Evolutionary conservation across 2,113 vertebrate species (phyloP).

Genomic region (Apaloderma vittatum): DNA sequence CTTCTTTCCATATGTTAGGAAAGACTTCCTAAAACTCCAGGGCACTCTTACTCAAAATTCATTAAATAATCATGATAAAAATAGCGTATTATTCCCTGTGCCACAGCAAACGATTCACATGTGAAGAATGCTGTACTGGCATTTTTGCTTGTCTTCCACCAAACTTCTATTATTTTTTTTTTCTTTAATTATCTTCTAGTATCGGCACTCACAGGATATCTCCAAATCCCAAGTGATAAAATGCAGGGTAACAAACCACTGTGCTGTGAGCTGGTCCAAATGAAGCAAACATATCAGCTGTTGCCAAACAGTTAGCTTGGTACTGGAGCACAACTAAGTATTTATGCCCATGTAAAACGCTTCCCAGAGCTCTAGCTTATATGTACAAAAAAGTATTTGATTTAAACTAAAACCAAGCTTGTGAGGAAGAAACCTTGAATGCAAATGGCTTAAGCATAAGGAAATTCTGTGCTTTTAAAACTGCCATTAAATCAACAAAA

Average conservation of each 20-base stretch:
- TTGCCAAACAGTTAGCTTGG: constrained; percentile 9
- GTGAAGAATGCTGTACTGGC: not conserved
- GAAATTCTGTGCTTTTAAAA: not conserved
- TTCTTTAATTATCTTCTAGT: not conserved
- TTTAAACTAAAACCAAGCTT: not conserved
- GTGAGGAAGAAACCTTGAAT: not conserved
- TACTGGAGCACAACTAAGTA: not conserved
- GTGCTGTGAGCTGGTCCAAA: not conserved
- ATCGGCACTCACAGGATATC: not conserved
- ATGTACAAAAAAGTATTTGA: not conserved
- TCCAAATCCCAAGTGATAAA: not conserved
- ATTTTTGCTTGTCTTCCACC: not conserved
- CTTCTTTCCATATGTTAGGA: not conserved
- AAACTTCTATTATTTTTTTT: not conserved
- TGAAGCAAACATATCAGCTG: not conserved
- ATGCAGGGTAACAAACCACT: not conserved
- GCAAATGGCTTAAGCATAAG: not conserved
- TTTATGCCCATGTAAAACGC: constrained; percentile 14
- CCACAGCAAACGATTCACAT: not conserved
- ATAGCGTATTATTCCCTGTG: not conserved
- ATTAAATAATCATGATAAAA: not conserved
- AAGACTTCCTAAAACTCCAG: not conserved
- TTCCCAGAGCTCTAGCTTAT: not conserved
- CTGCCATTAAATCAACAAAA: not conserved
- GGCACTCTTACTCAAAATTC: not conserved